These are phyloP conservation scores for Theodoxus fluviatilis DNA, from an alignment of 2,888 invertebrate genomes.

Conservation along the genomic window DNA sequence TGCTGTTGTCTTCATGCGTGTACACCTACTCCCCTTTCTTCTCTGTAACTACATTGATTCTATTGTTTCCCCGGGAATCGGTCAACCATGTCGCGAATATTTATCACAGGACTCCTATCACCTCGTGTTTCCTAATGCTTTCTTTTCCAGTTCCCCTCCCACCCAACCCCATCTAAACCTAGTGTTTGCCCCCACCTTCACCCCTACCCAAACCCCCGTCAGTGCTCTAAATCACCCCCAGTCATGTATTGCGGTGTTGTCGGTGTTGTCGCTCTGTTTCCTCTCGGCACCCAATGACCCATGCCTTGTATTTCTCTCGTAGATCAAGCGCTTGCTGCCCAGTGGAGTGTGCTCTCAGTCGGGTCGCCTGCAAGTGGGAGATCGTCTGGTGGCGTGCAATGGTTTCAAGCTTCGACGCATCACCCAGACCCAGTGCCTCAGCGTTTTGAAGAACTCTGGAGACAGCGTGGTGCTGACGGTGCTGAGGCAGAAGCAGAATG, in stretches of 20 bases:
- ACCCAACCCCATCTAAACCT: neutral
- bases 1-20: no score
- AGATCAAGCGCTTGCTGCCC: constrained; percentile 55
- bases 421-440: constrained; percentile 85
- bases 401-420: constrained; percentile 79
- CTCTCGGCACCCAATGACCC: neutral
- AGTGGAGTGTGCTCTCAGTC: constrained; percentile 71
- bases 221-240: no score
- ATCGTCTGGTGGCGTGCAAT: constrained; percentile 89
- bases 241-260: no score
- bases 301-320: constrained; percentile 34
- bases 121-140: no score
- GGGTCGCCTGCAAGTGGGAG: constrained; percentile 82
- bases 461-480: constrained; percentile 82
- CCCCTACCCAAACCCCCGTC: neutral
- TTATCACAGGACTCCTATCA: no score
- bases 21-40: no score
- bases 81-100: no score
- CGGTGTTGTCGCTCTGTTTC: no score
- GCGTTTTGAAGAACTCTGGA: constrained; percentile 84
- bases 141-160: neutral
- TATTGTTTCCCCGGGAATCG: no score
- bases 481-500: constrained; percentile 63
- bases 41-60: no score
- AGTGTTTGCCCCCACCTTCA: neutral